A percentile compares a stretch with the other conserved stretches of the same genome.
Evolutionary conservation across 2,797 vertebrate genomes (phyloP).

Genomic region (Semaprochilodus insignis): DNA sequence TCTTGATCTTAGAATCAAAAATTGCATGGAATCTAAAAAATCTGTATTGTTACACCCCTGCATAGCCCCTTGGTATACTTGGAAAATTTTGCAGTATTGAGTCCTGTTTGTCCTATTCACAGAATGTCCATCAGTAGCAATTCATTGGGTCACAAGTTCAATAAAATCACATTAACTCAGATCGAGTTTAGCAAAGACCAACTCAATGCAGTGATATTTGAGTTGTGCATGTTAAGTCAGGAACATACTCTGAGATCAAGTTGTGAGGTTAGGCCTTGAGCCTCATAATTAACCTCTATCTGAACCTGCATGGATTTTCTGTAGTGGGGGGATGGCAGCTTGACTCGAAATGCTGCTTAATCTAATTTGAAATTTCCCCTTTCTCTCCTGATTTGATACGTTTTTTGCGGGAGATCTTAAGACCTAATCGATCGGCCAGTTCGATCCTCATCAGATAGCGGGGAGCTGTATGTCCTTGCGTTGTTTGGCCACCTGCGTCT

Average conservation of each 20-base stretch:
- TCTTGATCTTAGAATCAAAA: too few species aligned
- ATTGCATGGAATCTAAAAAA: too few species aligned
- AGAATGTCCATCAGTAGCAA: too few species aligned
- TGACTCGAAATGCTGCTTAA: slow-evolving; percentile 61
- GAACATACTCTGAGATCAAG: slow-evolving; percentile 3
- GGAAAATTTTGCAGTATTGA: too few species aligned
- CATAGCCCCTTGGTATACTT: too few species aligned
- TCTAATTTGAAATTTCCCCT: slow-evolving; percentile 63
- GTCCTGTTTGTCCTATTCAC: too few species aligned
- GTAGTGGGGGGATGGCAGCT: slow-evolving; percentile 32
- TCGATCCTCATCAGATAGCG: slow-evolving; percentile 55
- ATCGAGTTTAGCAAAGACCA: neutral
- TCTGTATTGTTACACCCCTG: too few species aligned
- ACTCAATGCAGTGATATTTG: neutral
- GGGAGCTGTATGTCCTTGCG: slow-evolving; percentile 55
- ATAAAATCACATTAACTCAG: neutral
- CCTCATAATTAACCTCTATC: slow-evolving; percentile 64
- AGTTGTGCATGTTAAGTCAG: neutral
- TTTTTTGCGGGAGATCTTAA: slow-evolving; percentile 57
- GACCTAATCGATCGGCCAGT: slow-evolving; percentile 52
- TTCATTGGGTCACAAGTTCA: neutral
- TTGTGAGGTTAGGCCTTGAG: slow-evolving; percentile 52
- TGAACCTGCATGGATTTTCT: slow-evolving; percentile 65
- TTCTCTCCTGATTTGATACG: slow-evolving; percentile 58
- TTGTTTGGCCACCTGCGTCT: slow-evolving; percentile 30